Percentiles rank a stretch among this genome's conserved stretches.
phyloP scores from a whole-genome alignment of 2,113 vertebrate species.

The Syngnathus scovelli region DNA sequence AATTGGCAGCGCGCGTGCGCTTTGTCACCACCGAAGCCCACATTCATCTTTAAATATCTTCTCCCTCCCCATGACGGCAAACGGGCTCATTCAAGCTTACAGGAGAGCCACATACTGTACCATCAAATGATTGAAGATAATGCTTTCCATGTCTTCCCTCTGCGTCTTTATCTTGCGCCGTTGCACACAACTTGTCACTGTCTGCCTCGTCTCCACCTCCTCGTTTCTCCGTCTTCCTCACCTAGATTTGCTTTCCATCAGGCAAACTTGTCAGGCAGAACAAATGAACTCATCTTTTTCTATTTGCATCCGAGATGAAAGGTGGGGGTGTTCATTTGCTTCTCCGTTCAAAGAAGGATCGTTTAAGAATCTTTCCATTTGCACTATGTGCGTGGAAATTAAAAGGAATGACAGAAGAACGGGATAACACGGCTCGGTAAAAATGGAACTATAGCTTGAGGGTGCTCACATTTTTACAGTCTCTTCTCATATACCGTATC shows the following conservation, averaged over 20 bases:
- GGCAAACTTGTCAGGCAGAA: constrained; percentile 29
- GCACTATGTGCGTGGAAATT: constrained; percentile 16
- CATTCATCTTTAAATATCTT: constrained; percentile 42
- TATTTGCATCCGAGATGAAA: constrained; percentile 5
- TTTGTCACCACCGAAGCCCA: constrained; percentile 30
- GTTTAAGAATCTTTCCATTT: constrained; percentile 18
- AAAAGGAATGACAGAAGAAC: constrained; percentile 13
- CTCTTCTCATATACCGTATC: neutral
- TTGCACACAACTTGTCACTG: constrained; percentile 5
- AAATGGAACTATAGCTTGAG: constrained; percentile 17
- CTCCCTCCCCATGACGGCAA: constrained; percentile 38
- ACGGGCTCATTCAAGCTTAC: constrained; percentile 38
- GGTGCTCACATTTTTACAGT: constrained; percentile 4
- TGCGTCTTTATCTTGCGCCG: constrained; percentile 21
- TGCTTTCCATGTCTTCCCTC: constrained; percentile 10
- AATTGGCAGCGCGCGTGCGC: constrained; percentile 16
- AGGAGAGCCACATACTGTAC: constrained; percentile 19
- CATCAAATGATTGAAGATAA: constrained; percentile 52
- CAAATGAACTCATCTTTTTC: constrained; percentile 19
- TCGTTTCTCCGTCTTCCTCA: constrained; percentile 1
- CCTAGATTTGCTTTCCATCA: constrained; percentile 28
- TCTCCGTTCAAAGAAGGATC: neutral
- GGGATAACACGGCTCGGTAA: constrained; percentile 1
- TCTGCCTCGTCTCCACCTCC: neutral
- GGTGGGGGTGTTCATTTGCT: constrained; percentile 2